Evolutionary conservation across 2,113 vertebrate genomes (phyloP).

Genomic region (Apeltes quadracus): DNA sequence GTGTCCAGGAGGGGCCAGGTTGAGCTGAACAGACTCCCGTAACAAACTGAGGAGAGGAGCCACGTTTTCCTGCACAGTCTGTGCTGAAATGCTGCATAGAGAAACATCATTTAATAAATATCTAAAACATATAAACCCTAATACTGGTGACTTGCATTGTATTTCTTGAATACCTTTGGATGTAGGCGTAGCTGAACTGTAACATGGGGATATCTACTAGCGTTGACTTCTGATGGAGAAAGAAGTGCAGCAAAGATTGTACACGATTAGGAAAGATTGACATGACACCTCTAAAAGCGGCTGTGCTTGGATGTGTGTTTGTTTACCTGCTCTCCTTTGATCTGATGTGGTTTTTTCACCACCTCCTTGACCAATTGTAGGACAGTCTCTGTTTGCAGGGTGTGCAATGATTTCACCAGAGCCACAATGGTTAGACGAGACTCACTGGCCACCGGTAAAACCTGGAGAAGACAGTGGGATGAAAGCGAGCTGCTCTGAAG

Average conservation of each 20-base stretch:
- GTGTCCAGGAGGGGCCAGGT: conserved; percentile 91
- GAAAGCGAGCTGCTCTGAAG: not conserved
- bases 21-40: conserved; percentile 92
- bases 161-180: conserved; percentile 84
- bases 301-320: not conserved
- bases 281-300: not conserved
- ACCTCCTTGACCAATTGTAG: conserved; percentile 93
- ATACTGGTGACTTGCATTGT: not conserved
- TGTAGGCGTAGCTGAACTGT: conserved; percentile 89
- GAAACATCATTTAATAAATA: not conserved
- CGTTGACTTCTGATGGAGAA: conserved; percentile 81
- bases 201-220: conserved; percentile 91
- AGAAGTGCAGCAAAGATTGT: not conserved
- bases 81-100: conserved; percentile 80
- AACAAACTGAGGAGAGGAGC: conserved; percentile 86
- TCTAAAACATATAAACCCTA: not conserved
- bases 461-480: conserved; percentile 72
- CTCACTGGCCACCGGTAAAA: conserved; percentile 82
- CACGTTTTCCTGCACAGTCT: conserved; percentile 89
- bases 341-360: conserved; percentile 92
- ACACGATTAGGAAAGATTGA: not conserved
- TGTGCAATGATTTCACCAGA: conserved; percentile 87
- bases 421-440: conserved; percentile 89
- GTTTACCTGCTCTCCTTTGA: conserved; percentile 90
- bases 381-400: conserved; percentile 85